phyloP scores from a whole-genome alignment of 64 coral and sea anemone genomes.

The Pachyseris speciosa region DNA sequence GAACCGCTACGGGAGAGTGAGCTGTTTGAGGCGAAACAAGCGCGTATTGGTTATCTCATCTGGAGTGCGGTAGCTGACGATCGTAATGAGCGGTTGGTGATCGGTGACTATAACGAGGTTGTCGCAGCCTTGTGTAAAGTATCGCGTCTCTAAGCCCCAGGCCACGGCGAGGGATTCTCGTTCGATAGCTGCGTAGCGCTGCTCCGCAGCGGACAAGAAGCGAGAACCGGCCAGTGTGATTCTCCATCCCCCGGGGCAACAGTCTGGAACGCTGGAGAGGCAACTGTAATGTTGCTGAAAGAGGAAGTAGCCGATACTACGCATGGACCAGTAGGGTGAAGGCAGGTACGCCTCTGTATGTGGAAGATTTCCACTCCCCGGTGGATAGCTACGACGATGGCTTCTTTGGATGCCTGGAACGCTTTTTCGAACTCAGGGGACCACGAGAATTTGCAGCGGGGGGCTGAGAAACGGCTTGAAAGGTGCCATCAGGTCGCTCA shows the following conservation, averaged over 20 bases:
- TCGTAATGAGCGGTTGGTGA: constrained; percentile 36
- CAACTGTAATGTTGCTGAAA: constrained; percentile 51
- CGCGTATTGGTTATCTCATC: constrained; percentile 42
- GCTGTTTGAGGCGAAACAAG: constrained; percentile 46
- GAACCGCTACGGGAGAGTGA: constrained; percentile 28
- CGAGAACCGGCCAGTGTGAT: constrained; percentile 36
- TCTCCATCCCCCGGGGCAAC: constrained; percentile 28
- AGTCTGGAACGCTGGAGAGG: not conserved
- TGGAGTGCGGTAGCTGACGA: constrained; percentile 30
- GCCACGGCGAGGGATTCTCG: constrained; percentile 53
- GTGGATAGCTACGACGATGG: constrained; percentile 29
- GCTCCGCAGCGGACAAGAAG: constrained; percentile 38
- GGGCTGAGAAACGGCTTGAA: constrained; percentile 58
- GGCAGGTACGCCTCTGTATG: constrained; percentile 41
- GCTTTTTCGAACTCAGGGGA: not conserved
- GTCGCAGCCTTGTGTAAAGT: constrained; percentile 46
- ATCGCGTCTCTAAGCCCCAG: constrained; percentile 37
- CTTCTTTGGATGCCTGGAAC: constrained; percentile 13
- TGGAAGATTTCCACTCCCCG: constrained; percentile 31
- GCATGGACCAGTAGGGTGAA: constrained; percentile 38
- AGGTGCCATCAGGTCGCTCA: constrained; percentile 26
- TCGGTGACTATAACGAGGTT: constrained; percentile 27
- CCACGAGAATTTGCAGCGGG: constrained; percentile 48
- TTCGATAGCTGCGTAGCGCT: constrained; percentile 46
- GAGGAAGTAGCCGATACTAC: constrained; percentile 50